A percentile compares a stretch with the other conserved stretches of the same genome.
Conservation (phyloP, 2,888 invertebrate species). For the Sarcophaga variegata region DNA sequence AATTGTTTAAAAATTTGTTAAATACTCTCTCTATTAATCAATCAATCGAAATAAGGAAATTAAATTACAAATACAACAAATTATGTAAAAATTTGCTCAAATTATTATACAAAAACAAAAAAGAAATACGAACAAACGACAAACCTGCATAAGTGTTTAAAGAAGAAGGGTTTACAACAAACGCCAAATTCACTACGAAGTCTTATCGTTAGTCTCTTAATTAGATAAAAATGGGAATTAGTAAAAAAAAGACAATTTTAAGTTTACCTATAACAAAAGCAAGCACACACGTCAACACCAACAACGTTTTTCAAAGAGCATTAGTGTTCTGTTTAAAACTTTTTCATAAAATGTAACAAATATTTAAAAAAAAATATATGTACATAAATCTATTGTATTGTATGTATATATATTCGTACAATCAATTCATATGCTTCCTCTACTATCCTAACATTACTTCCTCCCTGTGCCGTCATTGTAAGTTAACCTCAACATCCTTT, state of each 20-base stretch:
- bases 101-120: slow-evolving; percentile 50
- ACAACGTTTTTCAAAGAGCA: slow-evolving; percentile 71
- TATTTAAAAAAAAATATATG: slow-evolving; percentile 8
- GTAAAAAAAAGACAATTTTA: slow-evolving; percentile 8
- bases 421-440: not conserved
- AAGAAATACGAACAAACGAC: not conserved
- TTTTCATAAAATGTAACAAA: slow-evolving; percentile 68
- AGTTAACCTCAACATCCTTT: not conserved
- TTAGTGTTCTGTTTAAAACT: slow-evolving; percentile 55
- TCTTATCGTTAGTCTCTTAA: slow-evolving; percentile 57
- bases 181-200: slow-evolving; percentile 55
- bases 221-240: slow-evolving; percentile 36
- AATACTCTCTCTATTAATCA: slow-evolving; percentile 67
- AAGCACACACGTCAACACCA: slow-evolving; percentile 80
- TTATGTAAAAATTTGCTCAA: slow-evolving; percentile 72
- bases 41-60: slow-evolving; percentile 70
- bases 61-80: slow-evolving; percentile 67
- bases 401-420: not conserved
- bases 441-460: not conserved
- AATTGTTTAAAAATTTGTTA: slow-evolving; percentile 57
- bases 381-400: slow-evolving; percentile 5
- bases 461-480: not conserved
- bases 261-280: slow-evolving; percentile 41
- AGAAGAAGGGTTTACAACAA: slow-evolving; percentile 35
- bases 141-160: slow-evolving; percentile 41